Conservation (phyloP, 2,888 invertebrate species). For the Sinelater perroti region DNA sequence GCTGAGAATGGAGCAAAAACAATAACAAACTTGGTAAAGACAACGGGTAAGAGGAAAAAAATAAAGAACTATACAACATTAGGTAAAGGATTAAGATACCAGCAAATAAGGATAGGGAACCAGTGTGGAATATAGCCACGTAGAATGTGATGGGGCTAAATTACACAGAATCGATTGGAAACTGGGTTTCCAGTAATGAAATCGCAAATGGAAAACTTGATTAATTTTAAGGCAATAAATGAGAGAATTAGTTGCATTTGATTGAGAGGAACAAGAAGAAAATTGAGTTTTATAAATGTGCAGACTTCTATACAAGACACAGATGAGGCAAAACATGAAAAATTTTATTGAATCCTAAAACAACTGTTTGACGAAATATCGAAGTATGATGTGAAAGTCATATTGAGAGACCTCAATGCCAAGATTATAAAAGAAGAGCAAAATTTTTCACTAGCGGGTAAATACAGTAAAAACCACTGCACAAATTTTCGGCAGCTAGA, state of each 20-base stretch:
- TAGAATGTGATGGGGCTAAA: not conserved
- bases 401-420: not conserved
- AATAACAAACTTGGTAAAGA: too few relatives aligned
- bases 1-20: too few relatives aligned
- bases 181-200: not conserved
- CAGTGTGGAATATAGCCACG: not conserved
- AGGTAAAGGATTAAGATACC: too few relatives aligned
- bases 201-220: not conserved
- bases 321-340: not conserved
- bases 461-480: not conserved
- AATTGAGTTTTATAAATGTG: not conserved
- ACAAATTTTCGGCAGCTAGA: slow-evolving; percentile 6
- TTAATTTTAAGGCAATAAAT: not conserved
- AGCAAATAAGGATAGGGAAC: not conserved
- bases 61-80: too few relatives aligned
- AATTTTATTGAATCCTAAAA: not conserved
- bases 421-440: not conserved
- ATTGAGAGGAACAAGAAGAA: not conserved
- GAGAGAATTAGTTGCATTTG: not conserved
- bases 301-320: too few relatives aligned
- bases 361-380: not conserved
- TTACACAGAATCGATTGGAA: not conserved
- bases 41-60: too few relatives aligned
- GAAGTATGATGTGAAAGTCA: not conserved
- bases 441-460: slow-evolving; percentile 1